Percentiles rank a stretch among this genome's conserved stretches.
Evolutionary conservation across 2,113 vertebrate species (phyloP).

Genomic region (Otolemur garnettii): DNA sequence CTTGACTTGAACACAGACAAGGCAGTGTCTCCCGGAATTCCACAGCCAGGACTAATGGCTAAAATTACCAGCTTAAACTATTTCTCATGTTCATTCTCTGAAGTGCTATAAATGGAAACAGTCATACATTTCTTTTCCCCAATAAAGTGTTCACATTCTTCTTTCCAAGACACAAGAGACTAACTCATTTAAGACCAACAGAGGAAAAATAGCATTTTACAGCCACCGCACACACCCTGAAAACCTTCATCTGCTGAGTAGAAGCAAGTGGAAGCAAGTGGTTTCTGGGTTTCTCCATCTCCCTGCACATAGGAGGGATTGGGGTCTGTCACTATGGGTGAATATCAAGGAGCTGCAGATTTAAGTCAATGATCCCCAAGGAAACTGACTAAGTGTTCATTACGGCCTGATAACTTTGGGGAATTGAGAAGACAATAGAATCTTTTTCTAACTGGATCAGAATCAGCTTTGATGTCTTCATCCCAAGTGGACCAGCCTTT

Average conservation of each 20-base stretch:
- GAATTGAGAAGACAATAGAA: constrained; percentile 69
- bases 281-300: constrained; percentile 22
- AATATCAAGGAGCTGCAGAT: constrained; percentile 67
- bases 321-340: constrained; percentile 49
- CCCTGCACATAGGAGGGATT: not conserved
- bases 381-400: constrained; percentile 71
- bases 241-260: constrained; percentile 7
- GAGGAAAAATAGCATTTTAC: constrained; percentile 69
- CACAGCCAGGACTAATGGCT: constrained; percentile 68
- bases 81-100: constrained; percentile 71
- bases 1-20: constrained; percentile 55
- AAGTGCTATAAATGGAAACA: constrained; percentile 79
- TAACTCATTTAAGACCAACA: constrained; percentile 70
- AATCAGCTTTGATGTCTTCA: constrained; percentile 80
- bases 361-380: constrained; percentile 67
- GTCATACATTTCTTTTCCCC: constrained; percentile 63
- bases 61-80: constrained; percentile 77
- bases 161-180: constrained; percentile 74
- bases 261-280: not conserved
- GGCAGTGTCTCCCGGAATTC: constrained; percentile 65
- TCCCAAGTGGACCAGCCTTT: constrained; percentile 56
- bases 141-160: constrained; percentile 74
- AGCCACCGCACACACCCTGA: constrained; percentile 51
- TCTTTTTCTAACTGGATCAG: constrained; percentile 80
- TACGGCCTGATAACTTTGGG: constrained; percentile 65